Base-by-base conservation (phyloP, 2,797 vertebrate genomes). In the Thamnophis elegans region DNA sequence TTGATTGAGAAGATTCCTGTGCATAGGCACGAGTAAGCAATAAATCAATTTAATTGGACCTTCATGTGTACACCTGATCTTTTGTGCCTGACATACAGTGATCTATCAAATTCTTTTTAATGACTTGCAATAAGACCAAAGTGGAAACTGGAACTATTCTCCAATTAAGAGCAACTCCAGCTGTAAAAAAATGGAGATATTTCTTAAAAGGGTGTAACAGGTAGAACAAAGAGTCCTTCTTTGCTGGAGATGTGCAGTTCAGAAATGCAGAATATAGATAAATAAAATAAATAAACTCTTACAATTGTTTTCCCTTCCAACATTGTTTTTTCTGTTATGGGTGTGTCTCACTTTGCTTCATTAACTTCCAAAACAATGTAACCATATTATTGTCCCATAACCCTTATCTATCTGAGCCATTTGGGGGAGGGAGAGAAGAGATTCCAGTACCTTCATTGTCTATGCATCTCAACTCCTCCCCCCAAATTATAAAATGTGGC, bases 21-120 rank as follows among this genome's bases (percentile, higher is more conserved):
- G 68, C 7, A 8, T 73, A 36, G 68, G 68, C 16, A 8, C 32
- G 65, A 36, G 65, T 18, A 68, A 68, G 65, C 65, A 36, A 73
- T 73, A 73, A 73, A 73, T 73, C 68, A 73, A 36, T 73, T 73
- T 73, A 73, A 73, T 73, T 73, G 68, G 68, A 36, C 68, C 16
- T 73, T 73, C 32, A 73, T 36, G 32, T 36, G 20, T 26, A 25
- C 12, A 85, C 82, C 22, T 36, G 68, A 73, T 73, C 32, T 73
- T 73, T 36, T 73, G 68, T 73, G 68, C 32, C 32, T 73, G 68
- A 73, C 68, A 36, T 42, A 22, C 9, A 47, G 73, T 47, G 73
- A 82, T 82, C 73, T 47, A 82, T 82, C 73, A 82, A 82, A 47
- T 42, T 25, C 32, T 82, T 82, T 82, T 47, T 82, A 47, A 47